Evolutionary conservation across 2,797 vertebrate species (phyloP), one percentile per base, ranked within the genome.

Genomic region (Alfaro cultratus): DNA sequence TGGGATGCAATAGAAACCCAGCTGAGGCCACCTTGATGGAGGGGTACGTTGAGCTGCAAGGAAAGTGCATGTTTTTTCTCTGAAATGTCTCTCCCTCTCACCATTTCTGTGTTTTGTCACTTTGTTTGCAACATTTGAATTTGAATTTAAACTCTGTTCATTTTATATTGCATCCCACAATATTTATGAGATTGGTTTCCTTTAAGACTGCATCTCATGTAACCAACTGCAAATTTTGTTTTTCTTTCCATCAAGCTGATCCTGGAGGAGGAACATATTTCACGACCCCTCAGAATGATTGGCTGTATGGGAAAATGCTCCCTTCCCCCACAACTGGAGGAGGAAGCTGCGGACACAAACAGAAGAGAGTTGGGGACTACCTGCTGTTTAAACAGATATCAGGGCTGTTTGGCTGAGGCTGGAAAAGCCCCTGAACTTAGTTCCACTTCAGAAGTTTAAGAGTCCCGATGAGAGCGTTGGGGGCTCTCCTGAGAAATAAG

Each of bases 311-410:
- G 94, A 91, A 94, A 93, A 85, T 83, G 87, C 89, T 39, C 21
- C 39, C 21, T 36, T 9, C 18, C 88, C 87, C 85, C 76, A 81
- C 43, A 80, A 89, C 89, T 84, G 89, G 74, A 85, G 83, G 79
- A 92, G 92, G 93, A 94, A 93, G 90, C 89, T 84, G 6, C 15
- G 76, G 92, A 94, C 87, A 90, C 93, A 95, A 91, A 92, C 91
- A 93, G 86, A 83, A 76, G 89, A 91, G 88, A 85, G 84, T 76
- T 86, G 83, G 91, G 88, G 89, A 89, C 93, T 94, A 94, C 94
- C 94, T 95, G 93, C 93, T 94, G 91, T 95, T 95, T 90, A 93
- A 95, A 94, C 92, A 95, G 94, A 95, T 94, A 92, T 88, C 83
- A 75, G 84, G 90, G 83, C 85, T 90, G 85, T 91, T 89, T 89